Conservation (phyloP, 1,140 invertebrate genomes). For the Marisa cornuarietis region DNA sequence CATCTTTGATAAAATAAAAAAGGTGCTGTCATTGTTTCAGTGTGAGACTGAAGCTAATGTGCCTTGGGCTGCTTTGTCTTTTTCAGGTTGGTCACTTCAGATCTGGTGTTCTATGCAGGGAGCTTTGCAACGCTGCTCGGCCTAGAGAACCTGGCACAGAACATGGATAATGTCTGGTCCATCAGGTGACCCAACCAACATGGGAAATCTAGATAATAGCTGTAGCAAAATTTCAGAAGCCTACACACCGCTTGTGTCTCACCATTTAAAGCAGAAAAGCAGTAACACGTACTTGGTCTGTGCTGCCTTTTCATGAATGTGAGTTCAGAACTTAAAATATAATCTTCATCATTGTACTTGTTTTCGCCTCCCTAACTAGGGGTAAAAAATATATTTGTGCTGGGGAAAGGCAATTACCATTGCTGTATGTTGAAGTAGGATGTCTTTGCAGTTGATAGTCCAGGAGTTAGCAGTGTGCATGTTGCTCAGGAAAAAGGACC, state of each 20-base stretch:
- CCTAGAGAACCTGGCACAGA: conserved; percentile 49
- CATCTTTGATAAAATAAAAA: too few relatives aligned
- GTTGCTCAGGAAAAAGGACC: too few relatives aligned
- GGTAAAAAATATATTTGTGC: too few relatives aligned
- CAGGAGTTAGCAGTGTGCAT: too few relatives aligned
- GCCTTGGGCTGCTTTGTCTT: conserved; percentile 5
- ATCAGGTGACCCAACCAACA: conserved; percentile 39
- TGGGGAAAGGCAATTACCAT: too few relatives aligned
- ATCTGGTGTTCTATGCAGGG: conserved; percentile 94
- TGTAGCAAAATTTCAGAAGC: too few relatives aligned
- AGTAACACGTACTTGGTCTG: neutral
- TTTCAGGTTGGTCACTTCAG: conserved; percentile 86
- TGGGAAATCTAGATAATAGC: neutral
- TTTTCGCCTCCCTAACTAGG: neutral
- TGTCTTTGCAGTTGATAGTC: too few relatives aligned
- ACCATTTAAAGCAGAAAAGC: neutral
- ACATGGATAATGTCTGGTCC: conserved; percentile 54
- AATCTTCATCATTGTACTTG: neutral
- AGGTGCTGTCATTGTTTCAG: too few relatives aligned
- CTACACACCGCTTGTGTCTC: too few relatives aligned
- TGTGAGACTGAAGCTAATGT: too few relatives aligned
- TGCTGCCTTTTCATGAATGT: neutral
- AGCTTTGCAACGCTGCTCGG: conserved; percentile 84
- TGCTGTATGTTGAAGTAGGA: too few relatives aligned
- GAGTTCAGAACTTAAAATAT: neutral